A percentile compares a stretch with the other conserved stretches of the same genome.
These are phyloP conservation scores for Rhynchotus rufescens DNA, from an alignment of 2,797 vertebrate genomes.

Conservation along the genomic window DNA sequence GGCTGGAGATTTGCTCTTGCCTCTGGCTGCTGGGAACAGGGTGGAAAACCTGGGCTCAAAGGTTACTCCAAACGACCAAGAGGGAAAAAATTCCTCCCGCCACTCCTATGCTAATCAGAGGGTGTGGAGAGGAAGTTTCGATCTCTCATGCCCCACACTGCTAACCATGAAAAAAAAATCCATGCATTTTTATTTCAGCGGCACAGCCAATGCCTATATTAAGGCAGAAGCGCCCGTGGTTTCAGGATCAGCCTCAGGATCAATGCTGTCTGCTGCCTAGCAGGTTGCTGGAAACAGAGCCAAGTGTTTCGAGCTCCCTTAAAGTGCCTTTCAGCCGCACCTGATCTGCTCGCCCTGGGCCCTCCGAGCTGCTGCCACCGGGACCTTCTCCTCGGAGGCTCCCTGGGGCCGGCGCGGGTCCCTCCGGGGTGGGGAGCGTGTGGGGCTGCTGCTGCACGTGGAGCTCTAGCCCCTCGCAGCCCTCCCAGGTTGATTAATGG, in stretches of 20 bases:
- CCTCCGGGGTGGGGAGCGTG: background rate
- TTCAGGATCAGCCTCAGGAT: constrained; percentile 15
- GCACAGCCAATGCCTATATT: background rate
- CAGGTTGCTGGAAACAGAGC: background rate
- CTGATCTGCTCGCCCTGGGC: background rate
- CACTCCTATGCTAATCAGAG: constrained; percentile 65
- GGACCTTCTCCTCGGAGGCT: constrained; percentile 44
- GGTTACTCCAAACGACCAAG: constrained; percentile 43
- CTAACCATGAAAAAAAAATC: background rate
- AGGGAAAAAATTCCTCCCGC: constrained; percentile 59
- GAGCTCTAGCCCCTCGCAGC: background rate
- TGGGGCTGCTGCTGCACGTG: background rate
- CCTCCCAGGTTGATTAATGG: background rate
- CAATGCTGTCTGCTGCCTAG: background rate
- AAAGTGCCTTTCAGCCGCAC: background rate
- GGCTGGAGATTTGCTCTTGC: background rate
- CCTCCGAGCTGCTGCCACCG: background rate
- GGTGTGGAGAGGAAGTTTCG: constrained; percentile 46
- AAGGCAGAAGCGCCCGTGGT: background rate
- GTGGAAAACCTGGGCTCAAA: constrained; percentile 54
- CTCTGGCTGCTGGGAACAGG: background rate
- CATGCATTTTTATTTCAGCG: background rate
- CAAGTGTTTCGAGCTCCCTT: background rate
- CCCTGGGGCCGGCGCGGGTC: background rate
- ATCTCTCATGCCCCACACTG: background rate